Conservation (phyloP, 2,888 invertebrate species). For the Branchipolynoe longqiensis region DNA sequence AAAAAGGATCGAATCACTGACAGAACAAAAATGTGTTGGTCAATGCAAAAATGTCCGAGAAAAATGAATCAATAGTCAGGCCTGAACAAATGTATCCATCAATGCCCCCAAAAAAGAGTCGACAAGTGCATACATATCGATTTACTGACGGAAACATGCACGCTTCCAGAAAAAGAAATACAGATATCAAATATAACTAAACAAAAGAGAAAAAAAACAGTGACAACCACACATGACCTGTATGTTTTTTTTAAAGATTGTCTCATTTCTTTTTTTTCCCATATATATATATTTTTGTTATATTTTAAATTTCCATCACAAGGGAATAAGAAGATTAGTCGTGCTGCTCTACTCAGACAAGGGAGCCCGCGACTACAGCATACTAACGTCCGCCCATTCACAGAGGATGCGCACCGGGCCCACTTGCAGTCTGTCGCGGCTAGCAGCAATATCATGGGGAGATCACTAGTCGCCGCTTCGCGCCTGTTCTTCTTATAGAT, state of each 20-base stretch:
- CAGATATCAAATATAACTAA: no score
- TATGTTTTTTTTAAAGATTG: conserved; percentile 48
- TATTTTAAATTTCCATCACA: conserved; percentile 38
- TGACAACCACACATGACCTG: not conserved
- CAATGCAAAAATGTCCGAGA: no score
- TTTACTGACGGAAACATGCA: no score
- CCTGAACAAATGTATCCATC: no score
- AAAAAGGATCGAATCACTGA: no score
- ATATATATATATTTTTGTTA: no score
- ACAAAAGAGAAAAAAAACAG: not conserved
- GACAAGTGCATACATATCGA: no score
- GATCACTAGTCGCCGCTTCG: not conserved
- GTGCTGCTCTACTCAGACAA: conserved; percentile 26
- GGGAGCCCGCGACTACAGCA: conserved; percentile 24
- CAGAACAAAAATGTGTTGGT: no score
- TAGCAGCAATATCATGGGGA: not conserved
- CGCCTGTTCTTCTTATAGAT: conserved; percentile 46
- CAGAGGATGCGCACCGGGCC: not conserved
- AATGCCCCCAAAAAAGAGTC: no score
- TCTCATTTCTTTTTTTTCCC: not conserved
- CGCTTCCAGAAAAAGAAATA: no score
- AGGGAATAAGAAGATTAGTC: conserved; percentile 36
- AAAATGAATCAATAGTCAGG: no score
- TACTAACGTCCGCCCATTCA: not conserved
- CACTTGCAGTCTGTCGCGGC: not conserved